Base-by-base conservation (phyloP, 2,113 vertebrate species). In the Chloroceryle aenea region DNA sequence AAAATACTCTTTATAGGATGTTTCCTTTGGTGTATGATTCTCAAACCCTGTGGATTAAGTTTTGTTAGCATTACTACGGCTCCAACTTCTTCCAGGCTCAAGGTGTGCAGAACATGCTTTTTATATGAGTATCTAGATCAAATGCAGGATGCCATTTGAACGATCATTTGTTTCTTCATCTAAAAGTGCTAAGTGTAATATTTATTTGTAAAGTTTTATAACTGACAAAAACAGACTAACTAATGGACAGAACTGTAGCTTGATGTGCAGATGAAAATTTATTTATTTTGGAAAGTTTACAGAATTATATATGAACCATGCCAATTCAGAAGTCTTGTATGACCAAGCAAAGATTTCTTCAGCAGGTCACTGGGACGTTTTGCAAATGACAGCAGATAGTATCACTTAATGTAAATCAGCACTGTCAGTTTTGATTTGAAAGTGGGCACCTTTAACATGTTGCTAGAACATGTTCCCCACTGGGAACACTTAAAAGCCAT, bases 351-450 rank as follows among this genome's bases (percentile, higher is more conserved):
- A 76, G 56, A 12, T 93, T 75, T 82, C 22, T 75, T 89, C 45
- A 45, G 36, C 0, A 2, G 32, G 53, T 95, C 72, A 75, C 19
- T 62, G 66, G 36, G 48, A 82, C n/a, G 50, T 78, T 90, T 85
- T 89, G 55, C 52, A 82, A 75, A 45, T 9, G 12, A 67, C 32
- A 88, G n/a, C 79, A 84, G 62, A 75, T 72, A 81, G 20, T 71
- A 67, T 93, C 73, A 85, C 40, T 64, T 71, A 55, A 66, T 6
- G n/a, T 85, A 96, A 87, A 82, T 92, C 77, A 82, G 23, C 34
- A 48, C 77, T 76, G 71, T 87, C 85, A 68, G 36, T 89, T 96
- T 95, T 94, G 27, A 63, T 89, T 82, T 76, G 71, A 77, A 94
- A 90, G n/a, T 90, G 75, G 50, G 42, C 82, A 69, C 62, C 45